phyloP scores from a whole-genome alignment of 2,113 vertebrate species.

The Hyperoodon ampullatus region DNA sequence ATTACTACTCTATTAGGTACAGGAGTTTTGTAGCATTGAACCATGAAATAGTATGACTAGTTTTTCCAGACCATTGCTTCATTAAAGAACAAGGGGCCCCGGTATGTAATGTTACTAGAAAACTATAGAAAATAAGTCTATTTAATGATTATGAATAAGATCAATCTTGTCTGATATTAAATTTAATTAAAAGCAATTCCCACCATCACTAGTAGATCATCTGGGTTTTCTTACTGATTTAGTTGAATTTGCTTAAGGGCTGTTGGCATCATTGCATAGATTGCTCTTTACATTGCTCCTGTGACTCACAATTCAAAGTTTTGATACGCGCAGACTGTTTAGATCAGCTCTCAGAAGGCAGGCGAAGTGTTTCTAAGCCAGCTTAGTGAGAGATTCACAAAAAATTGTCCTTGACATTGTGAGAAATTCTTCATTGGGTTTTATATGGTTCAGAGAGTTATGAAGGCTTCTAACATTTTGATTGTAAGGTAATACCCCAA shows the following conservation, averaged over 20 bases:
- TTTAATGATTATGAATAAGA: constrained; percentile 34
- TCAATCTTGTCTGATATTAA: not conserved
- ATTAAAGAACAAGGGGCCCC: not conserved
- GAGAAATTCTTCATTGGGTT: not conserved
- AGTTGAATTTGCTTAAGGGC: not conserved
- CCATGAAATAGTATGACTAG: constrained; percentile 33
- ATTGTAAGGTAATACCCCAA: not conserved
- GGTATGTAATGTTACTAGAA: not conserved
- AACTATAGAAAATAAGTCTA: not conserved
- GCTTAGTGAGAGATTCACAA: not conserved
- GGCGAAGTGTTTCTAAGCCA: not conserved
- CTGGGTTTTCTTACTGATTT: not conserved
- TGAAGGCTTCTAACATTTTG: not conserved
- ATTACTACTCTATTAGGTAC: constrained; percentile 58
- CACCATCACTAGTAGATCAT: not conserved
- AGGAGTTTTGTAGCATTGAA: not conserved
- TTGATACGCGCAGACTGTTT: not conserved
- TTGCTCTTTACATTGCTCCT: not conserved
- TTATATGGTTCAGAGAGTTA: constrained; percentile 31
- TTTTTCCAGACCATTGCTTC: not conserved
- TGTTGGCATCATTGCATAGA: not conserved
- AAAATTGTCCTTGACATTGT: not conserved
- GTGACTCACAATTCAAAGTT: not conserved
- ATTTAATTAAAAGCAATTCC: constrained; percentile 41
- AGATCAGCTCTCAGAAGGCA: not conserved